These are phyloP conservation scores for Psittacus erithacus DNA, from an alignment of 2,113 vertebrate genomes.

Conservation along the genomic window DNA sequence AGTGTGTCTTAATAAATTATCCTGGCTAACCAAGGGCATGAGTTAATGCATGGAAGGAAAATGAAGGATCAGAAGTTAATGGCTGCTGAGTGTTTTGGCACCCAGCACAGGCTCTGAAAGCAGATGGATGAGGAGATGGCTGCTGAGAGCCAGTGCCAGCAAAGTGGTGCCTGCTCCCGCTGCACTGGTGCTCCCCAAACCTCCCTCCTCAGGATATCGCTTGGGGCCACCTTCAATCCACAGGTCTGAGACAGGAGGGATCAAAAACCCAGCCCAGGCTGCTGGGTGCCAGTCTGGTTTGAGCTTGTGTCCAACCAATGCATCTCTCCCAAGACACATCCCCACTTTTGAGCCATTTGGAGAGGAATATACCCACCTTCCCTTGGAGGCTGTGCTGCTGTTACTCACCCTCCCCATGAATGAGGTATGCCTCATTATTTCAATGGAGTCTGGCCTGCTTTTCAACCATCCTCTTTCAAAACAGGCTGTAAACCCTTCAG, in stretches of 20 bases:
- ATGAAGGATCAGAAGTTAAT: not conserved
- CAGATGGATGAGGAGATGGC: not conserved
- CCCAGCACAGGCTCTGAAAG: not conserved
- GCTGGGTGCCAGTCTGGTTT: not conserved
- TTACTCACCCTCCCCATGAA: not conserved
- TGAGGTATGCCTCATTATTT: not conserved
- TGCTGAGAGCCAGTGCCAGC: not conserved
- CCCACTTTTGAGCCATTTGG: not conserved
- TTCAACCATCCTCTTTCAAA: not conserved
- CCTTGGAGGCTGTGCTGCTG: not conserved
- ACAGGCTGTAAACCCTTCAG: not conserved
- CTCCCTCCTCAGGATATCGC: not conserved
- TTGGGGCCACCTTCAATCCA: not conserved
- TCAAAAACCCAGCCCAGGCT: not conserved
- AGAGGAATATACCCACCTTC: not conserved
- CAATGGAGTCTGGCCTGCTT: not conserved
- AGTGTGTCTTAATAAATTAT: not conserved
- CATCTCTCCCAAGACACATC: not conserved
- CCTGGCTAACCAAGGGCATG: not conserved
- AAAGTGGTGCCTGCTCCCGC: not conserved
- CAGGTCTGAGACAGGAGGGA: rapidly evolving
- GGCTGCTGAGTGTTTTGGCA: not conserved
- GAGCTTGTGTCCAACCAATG: rapidly evolving
- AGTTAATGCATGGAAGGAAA: not conserved
- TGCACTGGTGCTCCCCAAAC: not conserved